Evolutionary conservation across 1,140 invertebrate genomes (phyloP), one percentile per base, ranked within the genome.

Genomic region (Polypedilum vanderplanki): DNA sequence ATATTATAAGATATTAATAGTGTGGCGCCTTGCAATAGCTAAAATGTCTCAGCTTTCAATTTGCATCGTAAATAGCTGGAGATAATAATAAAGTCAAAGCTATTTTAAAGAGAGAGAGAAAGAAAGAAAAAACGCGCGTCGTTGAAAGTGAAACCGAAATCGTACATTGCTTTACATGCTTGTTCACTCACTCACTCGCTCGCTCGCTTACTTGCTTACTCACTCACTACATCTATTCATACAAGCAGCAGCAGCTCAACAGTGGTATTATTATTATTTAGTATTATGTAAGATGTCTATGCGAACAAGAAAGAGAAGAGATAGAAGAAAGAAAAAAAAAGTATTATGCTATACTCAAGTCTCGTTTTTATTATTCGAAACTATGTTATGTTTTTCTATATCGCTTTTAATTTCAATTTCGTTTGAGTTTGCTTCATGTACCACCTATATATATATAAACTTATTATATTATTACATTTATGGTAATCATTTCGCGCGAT

Each of bases 61-160:
- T 57, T 57, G 46, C 46, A 57, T 57, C 46, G n/a, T 57, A 57
- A 57, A 57, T 57, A 57, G 46, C n/a, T n/a, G n/a, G n/a, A 57
- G 46, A 57, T 57, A 15, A 57, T 57, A 57, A 57, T 57, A 57
- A 57, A 57, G 12, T 12, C n/a, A n/a, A 12, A 67, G 64, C 17
- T 67, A 67, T 67, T 17, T 67, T 15, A 15, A 57, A 57, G n/a
- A 57, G 24, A 57, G 24, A 57, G n/a, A 57, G n/a, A 17, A 12
- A 57, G 10, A 57, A 57, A 12, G n/a, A n/a, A 70, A 70, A 18
- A 10, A 70, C 17, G 17, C 65, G 17, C 65, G 15, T 18, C 17
- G 9, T 70, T 70, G 65, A 70, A 70, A 70, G 65, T 70, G 65
- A 70, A 70, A 70, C 65, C 65, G 65, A 18, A 20, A 15, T 57